Base-by-base conservation (phyloP, 2,113 vertebrate genomes). In the Ginglymostoma cirratum region DNA sequence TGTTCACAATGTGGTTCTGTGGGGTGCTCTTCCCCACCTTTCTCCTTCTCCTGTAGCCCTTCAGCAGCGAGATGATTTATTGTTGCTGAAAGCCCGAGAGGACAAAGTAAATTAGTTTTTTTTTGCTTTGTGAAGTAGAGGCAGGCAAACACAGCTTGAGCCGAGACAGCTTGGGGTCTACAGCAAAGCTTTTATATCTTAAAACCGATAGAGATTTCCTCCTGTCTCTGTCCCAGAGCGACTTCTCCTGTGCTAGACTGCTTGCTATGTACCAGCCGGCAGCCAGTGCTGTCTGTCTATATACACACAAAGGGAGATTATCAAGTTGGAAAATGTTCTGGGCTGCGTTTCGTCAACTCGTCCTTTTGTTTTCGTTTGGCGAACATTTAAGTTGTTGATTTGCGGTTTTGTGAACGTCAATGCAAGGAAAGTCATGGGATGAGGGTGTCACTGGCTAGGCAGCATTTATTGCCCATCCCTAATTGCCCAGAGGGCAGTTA, bases 151-250 rank as follows among this genome's bases (percentile, higher is more conserved):
- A 38, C 89, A 93, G 89, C 89, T 66, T 67, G 89, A 93, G 89
- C 89, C 3, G 4, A 66, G 61, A 93, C 89, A 66, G 89, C 89
- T 93, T 67, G 89, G 89, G 89, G 89, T 93, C 89, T 67, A 93
- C n/a, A 93, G 89, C 89, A 93, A 66, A 93, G 89, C 61, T n/a
- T 93, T 93, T 93, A 38, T 67, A 93, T 93, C 89, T 67, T 66
- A 93, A 93, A 93, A 66, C 89, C 66, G 61, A 93, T 93, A 66
- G 89, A 93, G 89, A 93, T 93, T 93, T 93, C 89, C 89, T 66
- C 65, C 34, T 93, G 89, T 38, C 89, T 42, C 55, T 66, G 89
- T 93, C 65, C 89, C 89, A 67, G 55, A 66, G 89, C n/a, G 89
- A 17, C 89, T 67, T 93, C 19, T n/a, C 5, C 61, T 38, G 65